These are phyloP conservation scores for Strigamia crassipes DNA, from an alignment of 2,888 invertebrate species.

Conservation along the genomic window DNA sequence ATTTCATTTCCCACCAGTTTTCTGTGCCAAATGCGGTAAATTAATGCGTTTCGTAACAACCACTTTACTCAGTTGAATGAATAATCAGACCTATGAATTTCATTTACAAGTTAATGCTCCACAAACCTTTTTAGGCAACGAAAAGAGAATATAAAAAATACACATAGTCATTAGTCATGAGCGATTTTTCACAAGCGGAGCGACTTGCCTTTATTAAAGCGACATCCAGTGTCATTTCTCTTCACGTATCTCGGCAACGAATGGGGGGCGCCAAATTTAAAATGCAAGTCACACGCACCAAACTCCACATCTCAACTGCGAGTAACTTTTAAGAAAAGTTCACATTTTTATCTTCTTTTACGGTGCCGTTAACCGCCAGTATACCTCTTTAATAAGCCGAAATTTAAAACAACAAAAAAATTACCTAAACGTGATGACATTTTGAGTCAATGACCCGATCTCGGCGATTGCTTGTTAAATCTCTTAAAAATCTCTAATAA, in stretches of 20 bases:
- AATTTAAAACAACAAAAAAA: too few species aligned
- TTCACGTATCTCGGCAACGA: background rate
- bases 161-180: background rate
- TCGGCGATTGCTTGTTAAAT: too few species aligned
- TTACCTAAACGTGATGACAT: too few species aligned
- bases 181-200: background rate
- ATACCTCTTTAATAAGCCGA: too few species aligned
- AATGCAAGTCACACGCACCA: background rate
- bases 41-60: slow-evolving; percentile 6
- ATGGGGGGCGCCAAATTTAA: background rate
- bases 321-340: too few species aligned
- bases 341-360: too few species aligned
- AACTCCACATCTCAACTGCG: background rate
- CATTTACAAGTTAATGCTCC: slow-evolving; percentile 11
- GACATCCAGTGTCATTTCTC: background rate
- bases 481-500: too few species aligned
- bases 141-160: too few species aligned
- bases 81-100: slow-evolving; percentile 16
- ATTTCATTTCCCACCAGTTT: background rate
- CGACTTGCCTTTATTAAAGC: background rate
- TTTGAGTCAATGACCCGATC: too few species aligned
- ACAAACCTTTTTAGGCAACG: background rate
- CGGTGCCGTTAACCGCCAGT: too few species aligned
- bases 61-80: background rate
- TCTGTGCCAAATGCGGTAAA: background rate